These are phyloP conservation scores for Mormyrus hasselquistii DNA, from an alignment of 2,797 vertebrate species.

Conservation along the genomic window DNA sequence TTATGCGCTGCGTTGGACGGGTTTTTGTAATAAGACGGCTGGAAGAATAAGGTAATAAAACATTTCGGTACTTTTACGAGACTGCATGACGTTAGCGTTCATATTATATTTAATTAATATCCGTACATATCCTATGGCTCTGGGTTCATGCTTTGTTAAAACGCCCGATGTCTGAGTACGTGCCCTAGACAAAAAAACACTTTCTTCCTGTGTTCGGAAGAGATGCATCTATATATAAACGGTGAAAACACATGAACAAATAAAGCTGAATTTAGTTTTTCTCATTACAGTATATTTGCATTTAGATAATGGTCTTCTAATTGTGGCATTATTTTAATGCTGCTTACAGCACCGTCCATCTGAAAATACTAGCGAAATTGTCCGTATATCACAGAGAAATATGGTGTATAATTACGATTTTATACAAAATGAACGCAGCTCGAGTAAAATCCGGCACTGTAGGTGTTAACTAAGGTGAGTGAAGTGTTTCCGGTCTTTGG, in stretches of 20 bases:
- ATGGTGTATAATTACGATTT: neutral
- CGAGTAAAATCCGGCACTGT: neutral
- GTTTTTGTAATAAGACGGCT: conserved; percentile 35
- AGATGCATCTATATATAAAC: neutral
- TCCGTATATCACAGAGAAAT: neutral
- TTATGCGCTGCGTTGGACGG: conserved; percentile 17
- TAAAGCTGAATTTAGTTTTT: neutral
- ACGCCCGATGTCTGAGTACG: neutral
- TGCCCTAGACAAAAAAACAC: neutral
- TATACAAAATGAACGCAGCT: neutral
- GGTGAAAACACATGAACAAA: neutral
- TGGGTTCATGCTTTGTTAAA: neutral
- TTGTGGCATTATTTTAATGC: neutral
- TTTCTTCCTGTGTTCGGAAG: neutral
- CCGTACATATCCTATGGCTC: neutral
- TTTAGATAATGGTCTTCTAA: neutral
- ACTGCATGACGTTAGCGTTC: neutral
- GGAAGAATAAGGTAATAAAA: conserved; percentile 28
- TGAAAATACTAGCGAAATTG: neutral
- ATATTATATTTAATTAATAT: no score
- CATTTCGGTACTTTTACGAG: neutral
- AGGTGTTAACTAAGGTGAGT: neutral
- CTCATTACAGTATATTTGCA: neutral
- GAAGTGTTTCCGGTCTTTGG: neutral
- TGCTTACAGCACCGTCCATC: neutral